Evolutionary conservation across 2,113 vertebrate species (phyloP), one percentile per base, ranked within the genome.

Genomic region (Myiozetetes cayanensis): DNA sequence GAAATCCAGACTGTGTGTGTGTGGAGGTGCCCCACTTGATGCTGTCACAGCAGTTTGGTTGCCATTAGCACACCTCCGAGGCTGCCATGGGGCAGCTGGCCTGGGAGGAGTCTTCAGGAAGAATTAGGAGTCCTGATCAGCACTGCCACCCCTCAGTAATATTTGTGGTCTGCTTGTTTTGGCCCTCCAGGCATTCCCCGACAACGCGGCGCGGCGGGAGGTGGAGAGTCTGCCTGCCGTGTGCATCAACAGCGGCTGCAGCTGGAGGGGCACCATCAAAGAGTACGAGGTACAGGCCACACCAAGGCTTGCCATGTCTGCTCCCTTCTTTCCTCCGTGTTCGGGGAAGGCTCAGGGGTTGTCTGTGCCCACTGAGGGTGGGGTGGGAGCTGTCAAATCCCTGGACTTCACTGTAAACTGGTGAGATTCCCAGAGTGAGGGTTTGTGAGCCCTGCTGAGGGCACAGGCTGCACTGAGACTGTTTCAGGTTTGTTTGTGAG

Each of bases 151-250:
- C 9, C 3, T 58, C 52, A 30, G 50, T 47, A 13, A 18, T 2
- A 37, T n/a, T 47, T 66, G 82, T 46, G 49, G 31, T 43, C 90
- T 31, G 2, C 39, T 56, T 77, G n/a, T 63, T 58, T 52, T 27
- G 33, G 18, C 9, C 9, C 7, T 39, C 19, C 89, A 99, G 99
- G 99, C 98, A 15, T 99, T 99, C 89, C 98, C 99, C 21, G 99
- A 99, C 97, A 99, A 99, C 4, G 99, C 99, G 1, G 99, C 99
- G 1, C 98, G 99, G 2, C 97, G 99, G 74, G 99, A 99, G 92
- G 98, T 99, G 75, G 99, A 99, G 44, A 98, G 98, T 56, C 97
- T 99, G 41, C 99, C 99, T 0, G 99, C 99, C 8, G 82, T 98
- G 76, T 99, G 99, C 94, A 95, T 98, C 59, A 98, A 98, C 28